Percentiles rank a stretch among this genome's conserved stretches.
Evolutionary conservation across 2,888 invertebrate species (phyloP).

Genomic region (Trissolcus japonicus): DNA sequence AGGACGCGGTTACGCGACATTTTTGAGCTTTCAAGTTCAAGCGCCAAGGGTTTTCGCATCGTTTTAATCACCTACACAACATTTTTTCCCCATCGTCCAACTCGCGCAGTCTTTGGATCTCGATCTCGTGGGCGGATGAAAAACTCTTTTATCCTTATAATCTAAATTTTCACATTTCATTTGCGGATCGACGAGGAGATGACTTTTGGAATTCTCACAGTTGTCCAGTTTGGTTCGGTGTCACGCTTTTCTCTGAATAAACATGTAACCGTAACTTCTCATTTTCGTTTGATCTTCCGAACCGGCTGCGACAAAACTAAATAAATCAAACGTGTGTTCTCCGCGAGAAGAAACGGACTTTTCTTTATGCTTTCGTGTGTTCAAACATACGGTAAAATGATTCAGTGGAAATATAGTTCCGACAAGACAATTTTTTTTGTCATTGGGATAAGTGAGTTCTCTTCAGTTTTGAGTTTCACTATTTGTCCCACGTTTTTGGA

Average conservation of each 20-base stretch:
- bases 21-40: not conserved
- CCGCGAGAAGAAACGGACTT: slow-evolving; percentile 19
- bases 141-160: no score
- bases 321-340: slow-evolving; percentile 29
- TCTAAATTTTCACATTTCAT: no score
- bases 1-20: not conserved
- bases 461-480: no score
- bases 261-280: slow-evolving; percentile 14
- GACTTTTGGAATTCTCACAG: no score
- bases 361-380: slow-evolving; percentile 10
- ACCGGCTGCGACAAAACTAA: slow-evolving; percentile 2
- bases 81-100: not conserved
- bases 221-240: slow-evolving; percentile 1
- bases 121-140: not conserved
- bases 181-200: no score
- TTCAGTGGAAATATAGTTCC: not conserved
- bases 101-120: no score
- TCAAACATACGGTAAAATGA: slow-evolving; percentile 6
- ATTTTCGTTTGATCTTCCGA: slow-evolving; percentile 14
- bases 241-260: slow-evolving; percentile 13
- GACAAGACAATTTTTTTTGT: no score
- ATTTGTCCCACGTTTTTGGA: slow-evolving; percentile 13
- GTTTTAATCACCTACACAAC: not conserved
- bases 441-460: no score
- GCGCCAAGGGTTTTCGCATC: not conserved